phyloP scores from a whole-genome alignment of 2,113 vertebrate genomes.

The Ptilorrhoa leucosticta region DNA sequence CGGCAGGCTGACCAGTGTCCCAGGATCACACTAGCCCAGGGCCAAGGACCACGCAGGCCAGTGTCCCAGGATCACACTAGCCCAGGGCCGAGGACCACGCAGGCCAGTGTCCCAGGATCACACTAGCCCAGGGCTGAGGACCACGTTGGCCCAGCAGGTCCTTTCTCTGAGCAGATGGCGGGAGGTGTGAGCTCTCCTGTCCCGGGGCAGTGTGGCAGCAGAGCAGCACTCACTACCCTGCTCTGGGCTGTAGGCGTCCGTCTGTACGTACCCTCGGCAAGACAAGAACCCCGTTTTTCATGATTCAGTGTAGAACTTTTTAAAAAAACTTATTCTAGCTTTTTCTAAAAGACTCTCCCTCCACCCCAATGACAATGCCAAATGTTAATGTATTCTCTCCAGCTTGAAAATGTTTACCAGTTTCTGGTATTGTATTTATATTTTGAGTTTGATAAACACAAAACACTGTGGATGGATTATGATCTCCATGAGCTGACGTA shows the following conservation, averaged over 20 bases:
- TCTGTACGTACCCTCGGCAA: accelerated
- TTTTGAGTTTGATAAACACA: neutral
- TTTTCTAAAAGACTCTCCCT: neutral
- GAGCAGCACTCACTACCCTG: neutral
- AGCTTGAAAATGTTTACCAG: neutral
- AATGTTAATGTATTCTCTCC: neutral
- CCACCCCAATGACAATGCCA: accelerated
- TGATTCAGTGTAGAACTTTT: neutral
- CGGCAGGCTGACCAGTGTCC: neutral
- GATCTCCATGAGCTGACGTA: neutral
- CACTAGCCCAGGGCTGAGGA: neutral
- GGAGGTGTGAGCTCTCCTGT: neutral
- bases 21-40: neutral
- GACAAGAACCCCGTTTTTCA: neutral
- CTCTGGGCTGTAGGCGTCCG: accelerated
- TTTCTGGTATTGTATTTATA: neutral
- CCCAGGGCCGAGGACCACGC: neutral
- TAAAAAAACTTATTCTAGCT: neutral
- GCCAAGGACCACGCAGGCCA: neutral
- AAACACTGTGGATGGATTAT: neutral
- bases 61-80: neutral
- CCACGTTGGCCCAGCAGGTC: accelerated
- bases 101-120: neutral
- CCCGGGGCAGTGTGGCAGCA: neutral
- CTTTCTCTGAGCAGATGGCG: accelerated